These are phyloP conservation scores for Onychomys arenicola DNA, from an alignment of 2,797 vertebrate genomes.

Conservation along the genomic window DNA sequence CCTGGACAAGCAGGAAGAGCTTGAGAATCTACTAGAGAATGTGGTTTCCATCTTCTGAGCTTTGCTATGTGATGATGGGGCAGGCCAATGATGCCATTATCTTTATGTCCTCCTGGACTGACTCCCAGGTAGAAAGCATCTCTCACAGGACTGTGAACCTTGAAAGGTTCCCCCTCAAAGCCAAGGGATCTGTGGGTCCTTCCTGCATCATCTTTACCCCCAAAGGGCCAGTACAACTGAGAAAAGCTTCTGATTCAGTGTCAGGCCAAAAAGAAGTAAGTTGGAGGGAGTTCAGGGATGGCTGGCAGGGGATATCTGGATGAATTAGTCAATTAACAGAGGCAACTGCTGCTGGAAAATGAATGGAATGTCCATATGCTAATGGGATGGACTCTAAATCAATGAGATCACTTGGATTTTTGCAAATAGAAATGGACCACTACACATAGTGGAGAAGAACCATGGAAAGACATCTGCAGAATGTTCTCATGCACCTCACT, in stretches of 20 bases:
- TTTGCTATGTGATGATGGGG: neutral
- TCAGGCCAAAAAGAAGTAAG: conserved; percentile 33
- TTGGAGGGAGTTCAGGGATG: neutral
- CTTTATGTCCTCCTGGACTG: neutral
- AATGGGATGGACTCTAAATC: neutral
- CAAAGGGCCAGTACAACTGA: neutral
- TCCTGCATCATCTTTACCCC: neutral
- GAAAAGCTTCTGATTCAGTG: neutral
- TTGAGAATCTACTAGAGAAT: neutral
- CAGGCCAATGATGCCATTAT: fast-evolving
- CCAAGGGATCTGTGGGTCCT: neutral
- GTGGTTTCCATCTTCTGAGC: neutral
- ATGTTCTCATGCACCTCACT: neutral
- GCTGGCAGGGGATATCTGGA: conserved; percentile 7
- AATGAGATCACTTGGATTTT: neutral
- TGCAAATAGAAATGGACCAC: neutral
- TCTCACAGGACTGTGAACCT: neutral
- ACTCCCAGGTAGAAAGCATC: neutral
- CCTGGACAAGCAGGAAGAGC: neutral
- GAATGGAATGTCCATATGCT: neutral
- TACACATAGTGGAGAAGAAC: neutral
- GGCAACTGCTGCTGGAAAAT: conserved; percentile 32
- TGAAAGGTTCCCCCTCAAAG: neutral
- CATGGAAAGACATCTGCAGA: neutral
- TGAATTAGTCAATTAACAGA: conserved; percentile 73